Evolutionary conservation across 2,113 vertebrate species (phyloP), one percentile per base, ranked within the genome.

Genomic region (Odocoileus hemionus): DNA sequence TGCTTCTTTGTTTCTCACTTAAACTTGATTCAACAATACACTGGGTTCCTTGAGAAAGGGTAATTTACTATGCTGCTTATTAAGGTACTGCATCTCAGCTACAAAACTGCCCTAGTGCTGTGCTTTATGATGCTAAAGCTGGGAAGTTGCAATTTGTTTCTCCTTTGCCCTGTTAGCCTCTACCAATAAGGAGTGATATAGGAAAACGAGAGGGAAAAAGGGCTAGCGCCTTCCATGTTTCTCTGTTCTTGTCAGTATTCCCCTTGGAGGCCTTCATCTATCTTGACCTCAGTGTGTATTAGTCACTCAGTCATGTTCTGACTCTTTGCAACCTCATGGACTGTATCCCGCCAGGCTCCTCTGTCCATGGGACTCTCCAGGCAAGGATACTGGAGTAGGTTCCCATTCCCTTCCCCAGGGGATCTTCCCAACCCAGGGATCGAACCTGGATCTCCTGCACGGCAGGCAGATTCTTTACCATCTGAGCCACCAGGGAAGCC

Each of bases 1-100:
- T 86, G 39, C 19, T 67, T 58, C 50, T 89, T 58, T 60, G 28
- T 89, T 92, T 91, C 78, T 78, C 25, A 16, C 33, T 85, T 91
- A 94, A 89, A 96, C 36, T 7, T 33, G 54, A 91, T 67, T 58
- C 45, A 47, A 60, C 78, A 55, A 57, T 2, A 78, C 12, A 80
- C 50, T 7, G 28, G 7, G 55, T 17, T 79, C 43, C 3, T 14
- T 21, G 19, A 88, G 23, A 60, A 89, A 52, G 7, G 4, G 28
- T 26, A 26, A 50, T 2, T 47, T 57, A 45, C 54, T 25, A 14
- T 47, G 15, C 10, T 78, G 70, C 43, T 25, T 60, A 86, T 14
- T 19, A 70, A 86, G 55, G 10, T 33, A 55, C 21, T 55, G 10
- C 36, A 64, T 82, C 58, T 90, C 67, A 58, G 89, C 43, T 33